Percentiles rank a stretch among this genome's conserved stretches.
Evolutionary conservation across 2,888 invertebrate species (phyloP).

Genomic region (Ochropleura plecta): DNA sequence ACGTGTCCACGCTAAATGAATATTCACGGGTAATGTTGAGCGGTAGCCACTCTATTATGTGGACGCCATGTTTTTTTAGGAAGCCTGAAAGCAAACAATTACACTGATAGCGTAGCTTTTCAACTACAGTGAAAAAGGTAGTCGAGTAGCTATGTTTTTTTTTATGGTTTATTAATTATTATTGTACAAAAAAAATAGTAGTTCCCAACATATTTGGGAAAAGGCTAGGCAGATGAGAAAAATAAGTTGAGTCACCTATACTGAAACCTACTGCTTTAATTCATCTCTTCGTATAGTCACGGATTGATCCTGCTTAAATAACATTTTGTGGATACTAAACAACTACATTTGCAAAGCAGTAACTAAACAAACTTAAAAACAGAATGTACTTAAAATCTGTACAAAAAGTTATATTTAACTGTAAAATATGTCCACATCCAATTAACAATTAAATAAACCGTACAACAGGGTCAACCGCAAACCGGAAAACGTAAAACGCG

Average conservation of each 20-base stretch:
- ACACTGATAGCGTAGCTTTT: conserved; percentile 35
- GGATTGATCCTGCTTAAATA: not conserved
- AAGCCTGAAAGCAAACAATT: conserved; percentile 54
- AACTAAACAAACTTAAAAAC: not conserved
- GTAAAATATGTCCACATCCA: not conserved
- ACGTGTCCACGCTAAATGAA: conserved; percentile 78
- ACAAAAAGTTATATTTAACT: not conserved
- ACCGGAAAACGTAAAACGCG: conserved; percentile 10
- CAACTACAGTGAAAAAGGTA: conserved; percentile 6
- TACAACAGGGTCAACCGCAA: conserved; percentile 28
- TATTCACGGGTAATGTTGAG: conserved; percentile 75
- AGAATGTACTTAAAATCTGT: not conserved
- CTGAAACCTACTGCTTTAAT: not conserved
- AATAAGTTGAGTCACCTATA: not conserved
- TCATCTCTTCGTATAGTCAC: not conserved
- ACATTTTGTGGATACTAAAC: not conserved
- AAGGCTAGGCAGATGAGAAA: not conserved
- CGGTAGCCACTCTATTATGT: conserved; percentile 62
- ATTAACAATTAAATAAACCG: conserved; percentile 28
- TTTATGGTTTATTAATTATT: not conserved
- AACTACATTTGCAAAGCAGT: not conserved
- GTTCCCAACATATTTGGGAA: not conserved
- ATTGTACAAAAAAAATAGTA: not conserved
- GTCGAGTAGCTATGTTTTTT: not conserved
- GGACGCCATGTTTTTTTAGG: conserved; percentile 66